Base-by-base conservation (phyloP, 1,140 invertebrate genomes). In the Plutomurus gul region DNA sequence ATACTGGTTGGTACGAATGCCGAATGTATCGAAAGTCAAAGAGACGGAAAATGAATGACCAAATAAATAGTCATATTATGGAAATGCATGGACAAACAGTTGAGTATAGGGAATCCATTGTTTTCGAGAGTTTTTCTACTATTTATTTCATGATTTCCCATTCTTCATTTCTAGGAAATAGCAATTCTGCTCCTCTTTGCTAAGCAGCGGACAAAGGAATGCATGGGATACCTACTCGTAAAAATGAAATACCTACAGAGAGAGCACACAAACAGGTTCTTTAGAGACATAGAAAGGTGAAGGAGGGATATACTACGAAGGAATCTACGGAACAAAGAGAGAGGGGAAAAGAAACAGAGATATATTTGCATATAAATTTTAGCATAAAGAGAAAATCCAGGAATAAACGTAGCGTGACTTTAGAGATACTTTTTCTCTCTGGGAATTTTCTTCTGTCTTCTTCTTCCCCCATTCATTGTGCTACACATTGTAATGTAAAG, bases 381-480 rank as follows among this genome's bases (percentile, higher is more conserved):
- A 65, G 56, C 56, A 65, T 65, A 65, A 65, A 65, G 56, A 65
- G 56, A 65, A 27, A 77, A 33, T 36, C 25, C 39, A 71, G 30
- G 39, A 73, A 40, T 33, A 78, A 78, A 78, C 76, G 70, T 78
- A 72, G 37, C 76, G 76, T 78, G 70, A 78, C 76, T 73, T 39
- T 73, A 46, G 40, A 73, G 70, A 73, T 73, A 73, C 70, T 73
- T 73, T 71, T 71, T 36, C 30, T 71, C 39, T 36, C 30, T 0
- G 27, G 6, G 60, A 70, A 36, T 39, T 39, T 18, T 73, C 70
- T 40, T 46, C 25, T 46, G 37, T 43, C 2, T 73, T 73, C 40
- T 43, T 46, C n/a, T 30, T 37, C 70, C 56, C 70, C 70, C 36
- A 25, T 73, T 46, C 70, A 73, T 43, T 43, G 37, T 25, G 11